Conservation (phyloP, 2,797 vertebrate species). For the Tokudaia muenninki region DNA sequence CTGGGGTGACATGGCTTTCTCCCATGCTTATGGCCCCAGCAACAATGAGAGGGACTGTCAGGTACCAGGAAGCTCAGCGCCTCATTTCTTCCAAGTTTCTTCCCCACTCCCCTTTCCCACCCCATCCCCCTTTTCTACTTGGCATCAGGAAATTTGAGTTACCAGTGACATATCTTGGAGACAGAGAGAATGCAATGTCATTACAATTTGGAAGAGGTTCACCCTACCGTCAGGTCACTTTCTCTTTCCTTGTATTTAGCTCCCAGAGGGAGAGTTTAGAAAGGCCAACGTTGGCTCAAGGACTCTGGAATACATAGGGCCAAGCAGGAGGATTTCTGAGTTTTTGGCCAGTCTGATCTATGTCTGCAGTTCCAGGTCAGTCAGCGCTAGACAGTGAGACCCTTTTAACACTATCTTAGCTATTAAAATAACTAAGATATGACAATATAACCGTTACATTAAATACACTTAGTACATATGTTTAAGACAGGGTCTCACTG, state of each 20-base stretch:
- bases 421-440: slow-evolving; percentile 20
- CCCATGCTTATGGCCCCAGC: not conserved
- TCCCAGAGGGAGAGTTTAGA: not conserved
- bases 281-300: not conserved
- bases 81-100: not conserved
- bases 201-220: not conserved
- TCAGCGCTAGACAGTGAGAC: not conserved
- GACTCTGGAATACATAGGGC: not conserved
- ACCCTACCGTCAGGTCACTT: not conserved
- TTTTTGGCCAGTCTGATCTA: not conserved
- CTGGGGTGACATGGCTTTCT: not conserved
- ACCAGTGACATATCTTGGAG: not conserved
- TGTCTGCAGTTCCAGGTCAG: not conserved
- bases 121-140: not conserved
- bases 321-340: not conserved
- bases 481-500: not conserved
- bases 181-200: not conserved
- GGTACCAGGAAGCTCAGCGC: not conserved
- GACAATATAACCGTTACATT: not conserved
- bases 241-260: not conserved
- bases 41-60: not conserved
- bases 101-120: not conserved
- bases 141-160: not conserved
- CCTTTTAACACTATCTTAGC: not conserved
- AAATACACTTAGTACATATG: not conserved